A percentile compares a stretch with the other conserved stretches of the same genome.
phyloP scores from a whole-genome alignment of 30 jellyfish, hydroid and myxozoan species.

The Hydractinia symbiolongicarpus region DNA sequence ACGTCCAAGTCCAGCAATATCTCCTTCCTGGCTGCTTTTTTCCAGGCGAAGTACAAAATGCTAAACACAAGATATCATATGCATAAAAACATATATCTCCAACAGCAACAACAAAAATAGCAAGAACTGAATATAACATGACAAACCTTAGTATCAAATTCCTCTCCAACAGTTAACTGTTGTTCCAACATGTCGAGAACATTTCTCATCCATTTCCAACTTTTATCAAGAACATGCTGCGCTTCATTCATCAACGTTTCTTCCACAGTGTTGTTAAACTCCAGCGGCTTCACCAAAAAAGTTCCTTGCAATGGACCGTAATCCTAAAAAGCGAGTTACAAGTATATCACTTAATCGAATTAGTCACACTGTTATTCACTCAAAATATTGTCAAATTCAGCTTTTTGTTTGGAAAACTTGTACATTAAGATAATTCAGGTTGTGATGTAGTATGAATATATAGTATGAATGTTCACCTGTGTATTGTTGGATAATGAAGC shows the following conservation, averaged over 20 bases:
- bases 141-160: conserved; percentile 65
- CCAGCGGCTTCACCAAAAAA: conserved; percentile 30
- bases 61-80: neutral
- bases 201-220: conserved; percentile 68
- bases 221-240: conserved; percentile 21
- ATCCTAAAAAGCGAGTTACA: conserved; percentile 7
- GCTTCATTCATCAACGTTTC: conserved; percentile 44
- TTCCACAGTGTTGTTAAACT: conserved; percentile 33
- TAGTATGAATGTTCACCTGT: conserved; percentile 22
- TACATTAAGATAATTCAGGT: too few species aligned
- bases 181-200: conserved; percentile 54
- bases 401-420: too few species aligned
- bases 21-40: conserved; percentile 45
- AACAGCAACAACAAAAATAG: too few species aligned
- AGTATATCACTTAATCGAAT: neutral
- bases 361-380: too few species aligned
- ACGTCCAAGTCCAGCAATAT: conserved; percentile 59
- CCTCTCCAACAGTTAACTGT: conserved; percentile 57
- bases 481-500: conserved; percentile 30
- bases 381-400: too few species aligned
- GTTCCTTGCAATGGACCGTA: conserved; percentile 4
- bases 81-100: neutral
- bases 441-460: too few species aligned
- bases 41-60: conserved; percentile 44
- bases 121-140: too few species aligned